phyloP scores from a whole-genome alignment of 2,797 vertebrate genomes.

The Eulemur coronatus region DNA sequence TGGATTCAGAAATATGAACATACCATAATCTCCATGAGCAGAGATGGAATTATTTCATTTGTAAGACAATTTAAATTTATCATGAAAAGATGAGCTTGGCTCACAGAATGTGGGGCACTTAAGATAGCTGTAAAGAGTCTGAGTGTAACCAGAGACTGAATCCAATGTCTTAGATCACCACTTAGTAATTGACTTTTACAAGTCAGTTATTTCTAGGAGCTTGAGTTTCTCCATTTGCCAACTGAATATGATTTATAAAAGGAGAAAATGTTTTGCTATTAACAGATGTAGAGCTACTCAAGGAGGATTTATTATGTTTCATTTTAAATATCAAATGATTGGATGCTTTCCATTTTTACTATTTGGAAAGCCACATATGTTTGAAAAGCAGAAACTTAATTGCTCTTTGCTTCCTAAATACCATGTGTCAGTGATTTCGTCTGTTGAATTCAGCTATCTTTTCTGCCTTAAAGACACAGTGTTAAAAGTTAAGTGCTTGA shows the following conservation, averaged over 20 bases:
- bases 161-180: background rate
- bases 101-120: background rate
- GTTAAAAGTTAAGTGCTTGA: background rate
- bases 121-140: background rate
- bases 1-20: background rate
- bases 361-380: background rate
- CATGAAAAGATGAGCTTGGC: background rate
- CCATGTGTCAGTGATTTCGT: background rate
- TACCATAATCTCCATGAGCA: background rate
- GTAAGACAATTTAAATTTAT: background rate
- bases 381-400: background rate
- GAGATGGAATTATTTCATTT: background rate
- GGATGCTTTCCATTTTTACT: background rate
- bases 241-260: background rate
- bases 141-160: background rate
- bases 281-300: background rate
- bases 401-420: background rate
- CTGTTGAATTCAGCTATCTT: background rate
- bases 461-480: background rate
- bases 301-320: background rate
- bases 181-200: background rate
- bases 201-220: background rate
- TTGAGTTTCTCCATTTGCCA: background rate
- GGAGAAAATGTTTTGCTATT: background rate
- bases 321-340: slow-evolving; percentile 11